Percentiles rank a stretch among this genome's conserved stretches.
phyloP scores from a whole-genome alignment of 2,113 vertebrate species.

The Argyrosomus japonicus region DNA sequence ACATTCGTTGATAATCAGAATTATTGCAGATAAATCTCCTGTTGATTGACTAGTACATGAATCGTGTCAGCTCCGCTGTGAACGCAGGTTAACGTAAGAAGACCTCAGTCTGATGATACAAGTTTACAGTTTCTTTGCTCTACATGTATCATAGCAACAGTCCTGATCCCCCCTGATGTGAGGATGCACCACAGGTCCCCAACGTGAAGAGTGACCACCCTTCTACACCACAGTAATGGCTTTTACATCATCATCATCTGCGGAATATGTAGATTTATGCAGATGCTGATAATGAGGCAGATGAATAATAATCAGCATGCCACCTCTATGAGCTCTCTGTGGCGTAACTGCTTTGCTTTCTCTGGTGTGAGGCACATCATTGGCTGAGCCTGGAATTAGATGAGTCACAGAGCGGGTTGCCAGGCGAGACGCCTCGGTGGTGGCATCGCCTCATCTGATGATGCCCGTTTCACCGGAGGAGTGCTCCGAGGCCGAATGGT shows the following conservation, averaged over 20 bases:
- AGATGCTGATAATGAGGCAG: slow-evolving; percentile 12
- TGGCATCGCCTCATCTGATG: not conserved
- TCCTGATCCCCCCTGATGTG: not conserved
- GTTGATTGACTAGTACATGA: not conserved
- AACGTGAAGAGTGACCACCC: not conserved
- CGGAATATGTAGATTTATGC: slow-evolving; percentile 5
- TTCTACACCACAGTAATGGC: not conserved
- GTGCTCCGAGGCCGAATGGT: not conserved
- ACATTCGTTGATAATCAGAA: not conserved
- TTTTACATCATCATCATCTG: slow-evolving; percentile 12
- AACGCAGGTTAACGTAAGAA: not conserved
- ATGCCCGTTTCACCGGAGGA: slow-evolving; percentile 22
- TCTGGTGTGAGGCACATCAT: slow-evolving; percentile 27
- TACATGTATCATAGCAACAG: not conserved
- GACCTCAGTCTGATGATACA: not conserved
- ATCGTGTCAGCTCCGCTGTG: not conserved
- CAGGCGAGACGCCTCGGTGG: slow-evolving; percentile 28
- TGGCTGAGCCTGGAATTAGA: slow-evolving; percentile 26
- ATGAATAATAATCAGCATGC: slow-evolving; percentile 26
- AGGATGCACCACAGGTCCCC: not conserved
- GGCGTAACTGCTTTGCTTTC: slow-evolving; percentile 12
- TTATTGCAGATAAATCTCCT: not conserved
- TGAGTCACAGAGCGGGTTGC: slow-evolving; percentile 33
- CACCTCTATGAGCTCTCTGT: slow-evolving; percentile 11
- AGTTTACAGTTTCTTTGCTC: not conserved